Evolutionary conservation across 2,113 vertebrate species (phyloP).

Genomic region (Cercopithecus mona): DNA sequence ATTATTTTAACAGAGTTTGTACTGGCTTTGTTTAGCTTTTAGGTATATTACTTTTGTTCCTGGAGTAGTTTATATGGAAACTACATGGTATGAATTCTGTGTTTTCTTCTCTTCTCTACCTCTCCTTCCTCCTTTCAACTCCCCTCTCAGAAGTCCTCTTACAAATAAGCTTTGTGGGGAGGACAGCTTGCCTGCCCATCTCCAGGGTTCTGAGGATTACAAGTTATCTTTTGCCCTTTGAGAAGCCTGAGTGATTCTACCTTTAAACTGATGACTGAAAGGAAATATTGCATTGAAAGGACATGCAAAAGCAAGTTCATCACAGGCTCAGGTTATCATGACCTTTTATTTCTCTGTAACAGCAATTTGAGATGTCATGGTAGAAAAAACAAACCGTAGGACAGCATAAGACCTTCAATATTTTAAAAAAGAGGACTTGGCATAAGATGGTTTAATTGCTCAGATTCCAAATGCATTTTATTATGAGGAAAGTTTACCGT

Average conservation of each 20-base stretch:
- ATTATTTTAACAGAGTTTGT: not conserved
- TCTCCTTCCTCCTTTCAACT: not conserved
- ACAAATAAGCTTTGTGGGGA: not conserved
- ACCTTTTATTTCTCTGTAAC: not conserved
- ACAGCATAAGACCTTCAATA: not conserved
- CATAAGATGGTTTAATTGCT: not conserved
- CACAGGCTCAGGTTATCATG: not conserved
- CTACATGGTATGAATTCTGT: not conserved
- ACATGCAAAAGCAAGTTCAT: not conserved
- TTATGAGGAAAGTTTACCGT: slow-evolving; percentile 21
- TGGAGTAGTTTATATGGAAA: not conserved
- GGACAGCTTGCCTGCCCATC: not conserved
- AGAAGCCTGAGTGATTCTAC: not conserved
- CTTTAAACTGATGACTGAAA: slow-evolving; percentile 39
- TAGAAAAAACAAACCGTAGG: not conserved
- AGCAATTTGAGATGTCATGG: not conserved
- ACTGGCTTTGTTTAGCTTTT: slow-evolving; percentile 39
- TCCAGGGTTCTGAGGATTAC: not conserved
- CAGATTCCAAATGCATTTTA: slow-evolving; percentile 30
- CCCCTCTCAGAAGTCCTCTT: not conserved
- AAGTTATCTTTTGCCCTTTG: slow-evolving; percentile 37
- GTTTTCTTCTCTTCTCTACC: not conserved
- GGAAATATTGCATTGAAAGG: not conserved
- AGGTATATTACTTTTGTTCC: not conserved
- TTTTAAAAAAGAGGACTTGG: not conserved